Evolutionary conservation across 2,888 invertebrate genomes (phyloP).

Genomic region (Lamellibrachia satsuma): DNA sequence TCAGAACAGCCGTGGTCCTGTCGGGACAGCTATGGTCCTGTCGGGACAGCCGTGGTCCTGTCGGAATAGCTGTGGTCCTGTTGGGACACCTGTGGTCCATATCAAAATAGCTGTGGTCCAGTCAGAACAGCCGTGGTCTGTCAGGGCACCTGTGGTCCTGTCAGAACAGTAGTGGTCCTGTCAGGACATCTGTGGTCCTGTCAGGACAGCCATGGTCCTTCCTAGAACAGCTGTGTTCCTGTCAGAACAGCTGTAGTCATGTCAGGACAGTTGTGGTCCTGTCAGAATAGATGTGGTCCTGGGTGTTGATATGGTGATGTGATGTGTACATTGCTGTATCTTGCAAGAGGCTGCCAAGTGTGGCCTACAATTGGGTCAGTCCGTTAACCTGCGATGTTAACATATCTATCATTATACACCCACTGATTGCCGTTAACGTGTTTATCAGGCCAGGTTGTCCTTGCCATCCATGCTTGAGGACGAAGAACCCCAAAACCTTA

Average conservation of each 20-base stretch:
- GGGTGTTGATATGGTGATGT: not conserved
- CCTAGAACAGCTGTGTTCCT: no score
- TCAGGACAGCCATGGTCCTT: no score
- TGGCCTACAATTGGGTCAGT: not conserved
- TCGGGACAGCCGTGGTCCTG: no score
- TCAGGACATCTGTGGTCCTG: no score
- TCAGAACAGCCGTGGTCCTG: not conserved
- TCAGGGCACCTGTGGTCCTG: no score
- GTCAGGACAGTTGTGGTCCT: not conserved
- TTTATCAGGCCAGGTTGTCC: not conserved
- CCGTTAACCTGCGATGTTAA: not conserved
- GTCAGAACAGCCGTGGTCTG: no score
- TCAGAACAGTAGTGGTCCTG: no score
- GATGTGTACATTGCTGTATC: not conserved
- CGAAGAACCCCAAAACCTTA: not conserved
- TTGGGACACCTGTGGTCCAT: not conserved
- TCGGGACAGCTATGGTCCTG: not conserved
- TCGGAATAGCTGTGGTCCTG: not conserved
- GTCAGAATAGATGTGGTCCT: not conserved
- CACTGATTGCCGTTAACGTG: not conserved
- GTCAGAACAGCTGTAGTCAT: no score
- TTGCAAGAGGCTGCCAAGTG: not conserved
- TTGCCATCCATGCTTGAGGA: not conserved
- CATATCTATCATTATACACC: not conserved
- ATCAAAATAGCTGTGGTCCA: no score